phyloP scores from a whole-genome alignment of 2,113 vertebrate species.

The Irena cyanogastra region DNA sequence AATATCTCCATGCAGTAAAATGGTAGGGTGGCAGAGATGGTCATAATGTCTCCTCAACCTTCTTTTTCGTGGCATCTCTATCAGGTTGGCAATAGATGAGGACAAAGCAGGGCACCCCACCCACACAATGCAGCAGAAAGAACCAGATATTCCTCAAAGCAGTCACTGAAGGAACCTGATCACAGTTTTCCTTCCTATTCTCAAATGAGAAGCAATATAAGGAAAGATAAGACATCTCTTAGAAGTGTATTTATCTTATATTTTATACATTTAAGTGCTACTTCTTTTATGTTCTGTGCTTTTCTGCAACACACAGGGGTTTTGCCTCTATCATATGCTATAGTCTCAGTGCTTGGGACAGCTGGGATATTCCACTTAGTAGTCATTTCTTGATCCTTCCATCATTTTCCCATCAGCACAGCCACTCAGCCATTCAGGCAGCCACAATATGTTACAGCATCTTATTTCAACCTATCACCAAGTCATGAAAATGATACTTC shows the following conservation, averaged over 20 bases:
- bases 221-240: neutral
- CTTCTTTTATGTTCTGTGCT: neutral
- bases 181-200: neutral
- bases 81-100: neutral
- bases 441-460: neutral
- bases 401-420: neutral
- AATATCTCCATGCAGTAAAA: neutral
- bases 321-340: neutral
- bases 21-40: neutral
- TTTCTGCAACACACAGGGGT: neutral
- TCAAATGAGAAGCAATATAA: neutral
- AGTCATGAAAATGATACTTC: neutral
- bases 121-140: neutral
- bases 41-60: neutral
- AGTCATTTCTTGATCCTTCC: neutral
- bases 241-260: neutral
- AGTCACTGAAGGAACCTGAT: neutral
- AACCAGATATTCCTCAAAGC: neutral
- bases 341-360: neutral
- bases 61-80: neutral
- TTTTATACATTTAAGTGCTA: neutral
- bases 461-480: accelerated
- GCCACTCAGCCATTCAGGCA: neutral
- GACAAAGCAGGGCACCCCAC: neutral
- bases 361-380: neutral